A percentile compares a stretch with the other conserved stretches of the same genome.
These are phyloP conservation scores for Nomada lathburiana DNA, from an alignment of 2,888 invertebrate species.

Conservation along the genomic window DNA sequence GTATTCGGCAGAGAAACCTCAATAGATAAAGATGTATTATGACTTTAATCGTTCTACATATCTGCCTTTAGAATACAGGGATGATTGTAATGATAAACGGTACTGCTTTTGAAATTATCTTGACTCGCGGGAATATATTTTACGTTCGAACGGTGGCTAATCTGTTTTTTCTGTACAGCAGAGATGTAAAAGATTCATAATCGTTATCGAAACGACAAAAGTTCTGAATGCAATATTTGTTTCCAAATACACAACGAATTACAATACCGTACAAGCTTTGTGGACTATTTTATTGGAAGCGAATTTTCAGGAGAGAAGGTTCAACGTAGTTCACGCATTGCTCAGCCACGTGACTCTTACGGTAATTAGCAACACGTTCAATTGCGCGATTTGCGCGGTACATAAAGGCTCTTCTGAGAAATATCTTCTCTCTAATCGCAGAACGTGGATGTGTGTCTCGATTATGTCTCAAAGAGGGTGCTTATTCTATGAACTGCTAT, in stretches of 20 bases:
- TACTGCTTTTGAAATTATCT: constrained; percentile 3
- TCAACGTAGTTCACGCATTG: not conserved
- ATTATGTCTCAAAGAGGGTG: constrained; percentile 49
- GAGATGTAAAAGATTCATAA: not conserved
- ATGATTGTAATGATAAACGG: too few relatives aligned
- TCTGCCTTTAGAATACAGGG: too few relatives aligned
- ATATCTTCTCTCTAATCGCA: constrained; percentile 70
- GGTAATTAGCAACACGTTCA: constrained; percentile 45
- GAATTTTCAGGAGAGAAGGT: constrained; percentile 1
- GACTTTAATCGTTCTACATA: too few relatives aligned
- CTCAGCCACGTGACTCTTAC: constrained; percentile 37
- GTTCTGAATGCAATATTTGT: not conserved
- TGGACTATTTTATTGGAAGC: too few relatives aligned
- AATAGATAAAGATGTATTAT: too few relatives aligned
- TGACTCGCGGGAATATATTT: not conserved
- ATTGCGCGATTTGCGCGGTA: constrained; percentile 39
- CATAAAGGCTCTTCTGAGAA: constrained; percentile 66
- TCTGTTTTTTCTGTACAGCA: not conserved
- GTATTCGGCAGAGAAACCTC: too few relatives aligned
- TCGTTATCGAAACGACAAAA: constrained; percentile 29
- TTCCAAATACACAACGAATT: not conserved
- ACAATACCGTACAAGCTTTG: too few relatives aligned
- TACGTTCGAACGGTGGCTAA: not conserved
- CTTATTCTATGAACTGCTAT: constrained; percentile 33
- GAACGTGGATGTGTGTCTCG: constrained; percentile 35